Evolutionary conservation across 1,140 invertebrate genomes (phyloP).

Genomic region (Ganaspis sp.): DNA sequence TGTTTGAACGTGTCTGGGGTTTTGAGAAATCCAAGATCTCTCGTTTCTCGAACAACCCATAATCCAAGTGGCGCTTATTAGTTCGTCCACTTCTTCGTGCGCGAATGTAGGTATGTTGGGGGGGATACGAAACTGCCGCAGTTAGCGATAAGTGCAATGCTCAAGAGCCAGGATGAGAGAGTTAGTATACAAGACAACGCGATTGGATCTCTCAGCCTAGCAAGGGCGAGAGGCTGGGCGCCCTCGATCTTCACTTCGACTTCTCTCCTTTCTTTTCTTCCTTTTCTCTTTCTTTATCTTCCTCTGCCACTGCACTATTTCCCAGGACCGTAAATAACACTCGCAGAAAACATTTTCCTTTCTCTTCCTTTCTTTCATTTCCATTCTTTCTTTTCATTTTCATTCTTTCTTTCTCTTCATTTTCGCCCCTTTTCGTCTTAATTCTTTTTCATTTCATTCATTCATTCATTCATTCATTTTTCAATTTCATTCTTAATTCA

Average conservation of each 20-base stretch:
- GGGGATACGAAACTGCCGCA: conserved; percentile 48
- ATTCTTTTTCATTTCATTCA: too few species aligned
- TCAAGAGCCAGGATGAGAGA: conserved; percentile 64
- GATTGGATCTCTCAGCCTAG: conserved; percentile 72
- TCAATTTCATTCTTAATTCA: too few species aligned
- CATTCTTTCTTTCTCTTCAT: too few species aligned
- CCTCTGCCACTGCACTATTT: conserved; percentile 32
- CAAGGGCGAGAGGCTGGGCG: conserved; percentile 72
- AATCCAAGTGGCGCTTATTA: conserved; percentile 53
- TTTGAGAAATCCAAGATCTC: conserved; percentile 21
- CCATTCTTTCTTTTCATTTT: background rate
- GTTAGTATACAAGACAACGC: conserved; percentile 62
- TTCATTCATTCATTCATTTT: background rate
- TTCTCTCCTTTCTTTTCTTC: conserved; percentile 51
- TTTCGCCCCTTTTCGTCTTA: too few species aligned
- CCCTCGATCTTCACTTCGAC: conserved; percentile 62
- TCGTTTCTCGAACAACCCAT: conserved; percentile 30
- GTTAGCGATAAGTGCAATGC: conserved; percentile 56
- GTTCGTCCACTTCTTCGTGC: too few species aligned
- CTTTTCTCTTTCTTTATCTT: conserved; percentile 47
- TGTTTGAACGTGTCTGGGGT: conserved; percentile 11
- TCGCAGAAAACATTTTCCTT: background rate
- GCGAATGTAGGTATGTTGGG: conserved; percentile 44
- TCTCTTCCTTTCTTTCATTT: conserved; percentile 8
- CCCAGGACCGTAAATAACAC: background rate